These are phyloP conservation scores for Ecdyonurus torrentis DNA, from an alignment of 2,888 invertebrate species.

Conservation along the genomic window DNA sequence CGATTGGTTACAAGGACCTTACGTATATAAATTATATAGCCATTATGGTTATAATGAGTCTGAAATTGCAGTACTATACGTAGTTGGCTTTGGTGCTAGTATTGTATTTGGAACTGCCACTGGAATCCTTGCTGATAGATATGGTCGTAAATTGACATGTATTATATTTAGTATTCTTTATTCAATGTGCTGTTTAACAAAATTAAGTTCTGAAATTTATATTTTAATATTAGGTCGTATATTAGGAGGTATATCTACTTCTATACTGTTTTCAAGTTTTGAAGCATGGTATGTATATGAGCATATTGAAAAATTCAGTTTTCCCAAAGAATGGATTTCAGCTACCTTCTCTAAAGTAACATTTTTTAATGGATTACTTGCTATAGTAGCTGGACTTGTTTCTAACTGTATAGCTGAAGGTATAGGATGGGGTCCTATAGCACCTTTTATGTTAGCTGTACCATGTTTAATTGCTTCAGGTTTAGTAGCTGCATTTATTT, in stretches of 20 bases:
- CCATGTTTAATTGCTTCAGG: slow-evolving; percentile 34
- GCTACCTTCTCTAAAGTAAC: slow-evolving; percentile 36
- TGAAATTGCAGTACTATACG: slow-evolving; percentile 37
- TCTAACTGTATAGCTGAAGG: slow-evolving; percentile 33
- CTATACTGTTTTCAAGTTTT: slow-evolving; percentile 38
- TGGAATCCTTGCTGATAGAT: slow-evolving; percentile 34
- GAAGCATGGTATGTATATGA: slow-evolving; percentile 42
- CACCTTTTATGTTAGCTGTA: slow-evolving; percentile 40
- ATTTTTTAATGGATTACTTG: slow-evolving; percentile 37
- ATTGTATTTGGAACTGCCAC: slow-evolving; percentile 35
- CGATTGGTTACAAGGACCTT: slow-evolving; percentile 43
- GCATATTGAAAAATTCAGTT: slow-evolving; percentile 34
- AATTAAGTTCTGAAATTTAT: slow-evolving; percentile 28
- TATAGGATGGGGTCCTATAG: slow-evolving; percentile 32
- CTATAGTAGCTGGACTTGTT: slow-evolving; percentile 35
- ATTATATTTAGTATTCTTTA: slow-evolving; percentile 29
- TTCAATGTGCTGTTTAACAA: slow-evolving; percentile 29
- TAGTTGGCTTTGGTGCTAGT: slow-evolving; percentile 38
- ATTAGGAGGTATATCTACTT: slow-evolving; percentile 37
- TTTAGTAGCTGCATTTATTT: slow-evolving; percentile 29
- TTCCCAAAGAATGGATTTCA: slow-evolving; percentile 37
- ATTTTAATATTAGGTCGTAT: slow-evolving; percentile 32
- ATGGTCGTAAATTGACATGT: slow-evolving; percentile 36
- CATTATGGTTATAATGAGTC: slow-evolving; percentile 35
- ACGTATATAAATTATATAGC: slow-evolving; percentile 37